Evolutionary conservation across 2,113 vertebrate genomes (phyloP), one percentile per base, ranked within the genome.

Genomic region (Mormyrus iriodes): DNA sequence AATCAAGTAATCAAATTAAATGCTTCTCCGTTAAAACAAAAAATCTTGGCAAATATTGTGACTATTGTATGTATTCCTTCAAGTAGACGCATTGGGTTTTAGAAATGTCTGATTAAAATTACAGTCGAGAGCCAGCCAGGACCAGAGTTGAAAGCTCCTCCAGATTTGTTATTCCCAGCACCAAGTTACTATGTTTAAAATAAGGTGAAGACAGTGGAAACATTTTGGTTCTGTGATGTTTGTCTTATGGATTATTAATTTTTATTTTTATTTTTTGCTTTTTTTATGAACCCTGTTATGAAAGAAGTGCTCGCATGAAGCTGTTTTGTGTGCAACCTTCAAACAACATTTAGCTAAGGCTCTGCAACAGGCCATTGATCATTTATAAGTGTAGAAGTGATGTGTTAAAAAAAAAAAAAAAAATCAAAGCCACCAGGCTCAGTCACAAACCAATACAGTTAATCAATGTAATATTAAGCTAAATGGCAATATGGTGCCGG

Each of bases 61-160:
- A 46, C 39, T 69, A 15, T 46, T 49, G 86, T 42, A 88, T 88
- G 42, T 88, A 27, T 27, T 69, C 42, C 61, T 21, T 12, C 55
- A 88, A 24, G 6, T 10, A 65, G 58, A 65, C 55, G 48, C 35
- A 5, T 27, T 49, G 3, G 27, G n/a, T 69, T 88, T 49, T 88
- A 31, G 27, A 52, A 15, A 3, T 31, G 7, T 86, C 51, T 3
- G 9, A 44, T 17, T 2, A 44, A 44, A 44, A 42, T 44, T 21
- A 42, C 76, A 2, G 13, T 21, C 2, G 10, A n/a, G 24, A 84
- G 44, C 44, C 42, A 48, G 42, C 79, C 44, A 84, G 19, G 44
- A n/a, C 82, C 82, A 84, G 82, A 48, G 42, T 84, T 84, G 82
- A 46, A 44, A 84, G 42, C 82, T 24, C 82, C 35, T 79, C 73